Percentiles rank a stretch among this genome's conserved stretches.
Evolutionary conservation across 2,888 invertebrate genomes (phyloP).

Genomic region (Lamellibrachia columna): DNA sequence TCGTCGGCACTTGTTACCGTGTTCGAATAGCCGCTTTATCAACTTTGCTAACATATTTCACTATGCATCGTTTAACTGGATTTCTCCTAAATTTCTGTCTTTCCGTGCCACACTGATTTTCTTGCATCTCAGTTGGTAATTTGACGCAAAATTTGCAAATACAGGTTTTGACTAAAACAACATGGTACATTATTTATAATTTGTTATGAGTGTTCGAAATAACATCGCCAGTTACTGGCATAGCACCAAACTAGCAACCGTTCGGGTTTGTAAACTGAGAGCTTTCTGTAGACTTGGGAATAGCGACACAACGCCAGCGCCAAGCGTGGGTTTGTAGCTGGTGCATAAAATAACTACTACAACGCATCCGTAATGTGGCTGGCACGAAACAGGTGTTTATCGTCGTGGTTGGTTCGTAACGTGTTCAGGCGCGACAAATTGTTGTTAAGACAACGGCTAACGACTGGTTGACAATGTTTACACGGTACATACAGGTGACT

Average conservation of each 20-base stretch:
- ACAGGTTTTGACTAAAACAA: not conserved
- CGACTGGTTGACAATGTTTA: not conserved
- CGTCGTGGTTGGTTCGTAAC: not conserved
- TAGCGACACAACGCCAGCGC: not conserved
- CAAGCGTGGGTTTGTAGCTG: not conserved
- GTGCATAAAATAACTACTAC: not conserved
- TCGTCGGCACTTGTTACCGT: not conserved
- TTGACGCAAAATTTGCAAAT: not conserved
- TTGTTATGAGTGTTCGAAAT: not conserved
- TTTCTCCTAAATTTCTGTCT: not conserved
- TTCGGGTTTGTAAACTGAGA: too few species aligned
- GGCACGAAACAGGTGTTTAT: not conserved
- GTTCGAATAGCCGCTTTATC: slow-evolving; percentile 6
- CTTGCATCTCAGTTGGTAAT: not conserved
- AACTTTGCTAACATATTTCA: not conserved
- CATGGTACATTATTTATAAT: not conserved
- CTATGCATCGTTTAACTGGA: not conserved
- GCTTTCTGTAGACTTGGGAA: not conserved
- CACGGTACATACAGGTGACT: not conserved
- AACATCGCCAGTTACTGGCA: not conserved
- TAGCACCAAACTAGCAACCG: not conserved
- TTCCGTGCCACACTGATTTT: not conserved
- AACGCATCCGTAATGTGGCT: not conserved
- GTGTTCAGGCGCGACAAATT: not conserved
- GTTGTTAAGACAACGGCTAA: not conserved